Base-by-base conservation (phyloP, 2,888 invertebrate species). In the Leucophenga montana region DNA sequence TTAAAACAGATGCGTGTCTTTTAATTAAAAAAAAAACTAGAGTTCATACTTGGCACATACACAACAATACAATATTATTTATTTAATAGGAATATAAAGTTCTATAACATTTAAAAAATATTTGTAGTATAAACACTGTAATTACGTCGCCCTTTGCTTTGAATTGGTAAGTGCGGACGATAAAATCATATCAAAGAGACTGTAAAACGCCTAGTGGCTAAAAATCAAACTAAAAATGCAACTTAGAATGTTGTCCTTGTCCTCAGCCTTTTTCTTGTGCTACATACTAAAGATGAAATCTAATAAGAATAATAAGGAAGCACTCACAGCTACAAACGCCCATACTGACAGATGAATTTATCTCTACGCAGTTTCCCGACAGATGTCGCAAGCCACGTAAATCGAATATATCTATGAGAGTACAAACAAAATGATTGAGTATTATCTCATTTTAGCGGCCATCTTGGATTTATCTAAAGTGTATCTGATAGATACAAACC, bases 391-490 rank as follows among this genome's bases (percentile, higher is more conserved):
- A n/a, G 18, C n/a, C 6, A 1, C 16, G 50, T 1, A 50, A 50
- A 50, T 0, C 22, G 70, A 64, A 66, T 66, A 33, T 44, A 66
- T 66, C 66, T 66, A 14, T 3, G 18, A 14, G 16, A 16, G 16
- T 3, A 48, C 31, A 11, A 56, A 56, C 1, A 6, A 56, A 56
- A 20, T 5, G 20, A 56, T 3, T 3, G 13, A 56, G 18, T 18
- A 56, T 56, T 22, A 27, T 22, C 62, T 53, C 46, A 39, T 14
- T 39, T 5, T 50, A 2, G 18, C 50, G 16, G 87, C 86, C 86
- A 87, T 87, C 70, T 81, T 87, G 80, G 65, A 83, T 80, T 87
- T 87, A 86, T 87, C 87, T 85, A 72, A 57, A 70, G 56, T 69
- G 73, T 76, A 80, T 73, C 77, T 72, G 70, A 5, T 64, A 70